Evolutionary conservation across 2,797 vertebrate species (phyloP).

Genomic region (Poecilia velifera): DNA sequence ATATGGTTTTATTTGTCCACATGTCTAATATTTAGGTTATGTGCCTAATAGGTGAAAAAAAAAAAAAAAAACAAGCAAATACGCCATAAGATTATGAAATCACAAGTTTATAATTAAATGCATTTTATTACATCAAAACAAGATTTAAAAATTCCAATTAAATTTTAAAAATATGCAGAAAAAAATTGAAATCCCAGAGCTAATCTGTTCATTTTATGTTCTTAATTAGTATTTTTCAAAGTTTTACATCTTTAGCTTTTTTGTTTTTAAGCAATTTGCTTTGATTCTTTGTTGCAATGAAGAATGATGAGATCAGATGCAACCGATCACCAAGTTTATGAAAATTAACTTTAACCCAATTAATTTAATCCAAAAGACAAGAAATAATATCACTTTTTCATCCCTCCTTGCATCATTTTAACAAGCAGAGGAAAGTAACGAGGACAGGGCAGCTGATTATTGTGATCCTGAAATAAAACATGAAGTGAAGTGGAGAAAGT

Average conservation of each 20-base stretch:
- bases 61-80: not conserved
- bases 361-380: not conserved
- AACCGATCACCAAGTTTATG: not conserved
- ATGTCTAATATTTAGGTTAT: not conserved
- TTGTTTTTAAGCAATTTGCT: not conserved
- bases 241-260: not conserved
- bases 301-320: not conserved
- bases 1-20: not conserved
- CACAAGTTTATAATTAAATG: not conserved
- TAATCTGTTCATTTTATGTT: not conserved
- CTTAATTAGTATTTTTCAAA: not conserved
- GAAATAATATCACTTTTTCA: not conserved
- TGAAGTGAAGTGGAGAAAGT: too few species aligned
- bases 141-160: too few species aligned
- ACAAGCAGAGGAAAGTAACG: not conserved
- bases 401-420: not conserved
- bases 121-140: not conserved
- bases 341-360: not conserved
- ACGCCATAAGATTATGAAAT: not conserved
- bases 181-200: not conserved
- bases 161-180: too few species aligned
- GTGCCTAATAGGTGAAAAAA: not conserved
- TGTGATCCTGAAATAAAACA: not conserved
- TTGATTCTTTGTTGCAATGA: not conserved
- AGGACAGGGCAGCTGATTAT: not conserved